Percentiles rank a stretch among this genome's conserved stretches.
phyloP scores from a whole-genome alignment of 2,797 vertebrate species.

The Ara ararauna region DNA sequence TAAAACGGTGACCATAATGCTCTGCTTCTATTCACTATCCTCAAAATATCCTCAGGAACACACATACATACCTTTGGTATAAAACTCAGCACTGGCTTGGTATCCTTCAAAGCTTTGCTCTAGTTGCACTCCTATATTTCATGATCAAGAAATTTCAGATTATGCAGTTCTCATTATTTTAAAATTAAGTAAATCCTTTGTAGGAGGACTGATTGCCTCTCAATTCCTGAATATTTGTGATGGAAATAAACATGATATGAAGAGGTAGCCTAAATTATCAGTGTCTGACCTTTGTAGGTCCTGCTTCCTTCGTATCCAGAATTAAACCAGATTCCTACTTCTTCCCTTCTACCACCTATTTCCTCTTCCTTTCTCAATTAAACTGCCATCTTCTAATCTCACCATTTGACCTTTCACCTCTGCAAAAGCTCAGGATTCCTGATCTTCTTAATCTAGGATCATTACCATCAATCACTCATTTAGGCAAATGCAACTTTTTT shows the following conservation, averaged over 20 bases:
- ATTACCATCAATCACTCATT: conserved; percentile 33
- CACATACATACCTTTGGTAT: not conserved
- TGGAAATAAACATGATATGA: not conserved
- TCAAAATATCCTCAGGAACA: not conserved
- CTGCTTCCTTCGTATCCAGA: not conserved
- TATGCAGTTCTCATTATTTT: not conserved
- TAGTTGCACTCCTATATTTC: not conserved
- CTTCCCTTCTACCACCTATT: not conserved
- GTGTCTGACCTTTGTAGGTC: not conserved
- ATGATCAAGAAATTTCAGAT: not conserved
- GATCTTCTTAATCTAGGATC: conserved; percentile 55
- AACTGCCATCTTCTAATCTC: not conserved
- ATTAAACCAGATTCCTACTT: not conserved
- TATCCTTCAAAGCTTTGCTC: not conserved
- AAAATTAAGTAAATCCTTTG: not conserved
- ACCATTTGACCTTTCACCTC: conserved; percentile 39
- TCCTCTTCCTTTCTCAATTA: conserved; percentile 26
- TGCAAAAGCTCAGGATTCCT: not conserved
- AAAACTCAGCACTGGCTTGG: not conserved
- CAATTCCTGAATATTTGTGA: not conserved
- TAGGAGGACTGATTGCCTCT: not conserved
- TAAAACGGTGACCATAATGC: not conserved
- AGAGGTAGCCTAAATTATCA: not conserved
- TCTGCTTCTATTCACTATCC: not conserved
- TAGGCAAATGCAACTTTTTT: not conserved